Evolutionary conservation across 2,113 vertebrate genomes (phyloP).

Genomic region (Ammospiza caudacuta): DNA sequence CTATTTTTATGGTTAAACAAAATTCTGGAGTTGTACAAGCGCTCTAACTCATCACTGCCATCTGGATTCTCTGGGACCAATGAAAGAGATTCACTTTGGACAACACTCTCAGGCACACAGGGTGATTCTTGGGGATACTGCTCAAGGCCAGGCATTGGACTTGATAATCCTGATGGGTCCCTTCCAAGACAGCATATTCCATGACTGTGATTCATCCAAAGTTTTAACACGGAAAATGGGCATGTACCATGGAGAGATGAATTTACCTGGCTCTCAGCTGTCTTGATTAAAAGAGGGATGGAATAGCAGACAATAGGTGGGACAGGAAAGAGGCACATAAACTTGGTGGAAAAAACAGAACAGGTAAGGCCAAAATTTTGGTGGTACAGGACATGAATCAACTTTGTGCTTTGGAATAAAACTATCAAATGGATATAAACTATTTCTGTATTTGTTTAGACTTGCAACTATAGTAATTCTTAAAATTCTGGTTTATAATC

Average conservation of each 20-base stretch:
- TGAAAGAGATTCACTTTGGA: not conserved
- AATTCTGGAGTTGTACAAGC: not conserved
- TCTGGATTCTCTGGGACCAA: not conserved
- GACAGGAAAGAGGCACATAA: fast-evolving
- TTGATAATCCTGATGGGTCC: fast-evolving
- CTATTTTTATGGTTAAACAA: not conserved
- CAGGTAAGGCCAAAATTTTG: not conserved
- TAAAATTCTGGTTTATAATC: not conserved
- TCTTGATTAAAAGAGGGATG: not conserved
- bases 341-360: not conserved
- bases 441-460: not conserved
- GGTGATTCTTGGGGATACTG: not conserved
- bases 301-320: not conserved
- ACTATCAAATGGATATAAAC: not conserved
- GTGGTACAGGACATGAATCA: not conserved
- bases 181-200: not conserved
- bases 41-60: not conserved
- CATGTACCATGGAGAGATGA: not conserved
- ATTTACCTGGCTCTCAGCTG: not conserved
- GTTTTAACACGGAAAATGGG: not conserved
- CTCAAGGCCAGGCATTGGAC: not conserved
- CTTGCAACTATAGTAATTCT: not conserved
- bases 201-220: not conserved
- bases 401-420: not conserved
- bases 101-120: not conserved